Evolutionary conservation across 2,113 vertebrate species (phyloP).

Genomic region (Ia io): DNA sequence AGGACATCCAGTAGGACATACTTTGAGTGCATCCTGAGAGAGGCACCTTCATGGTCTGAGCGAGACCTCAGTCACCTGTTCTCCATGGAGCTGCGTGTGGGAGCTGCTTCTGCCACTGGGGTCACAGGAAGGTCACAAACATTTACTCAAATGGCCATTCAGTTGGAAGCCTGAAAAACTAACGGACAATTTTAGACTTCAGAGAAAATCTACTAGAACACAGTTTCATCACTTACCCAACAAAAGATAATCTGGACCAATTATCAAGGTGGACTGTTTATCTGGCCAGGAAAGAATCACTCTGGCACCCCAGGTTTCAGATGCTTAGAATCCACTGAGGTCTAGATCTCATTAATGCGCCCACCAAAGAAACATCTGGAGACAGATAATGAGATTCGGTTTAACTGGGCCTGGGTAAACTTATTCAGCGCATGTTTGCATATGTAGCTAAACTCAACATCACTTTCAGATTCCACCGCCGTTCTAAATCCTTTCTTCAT

Average conservation of each 20-base stretch:
- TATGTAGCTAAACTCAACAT: rapidly evolving
- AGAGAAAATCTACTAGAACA: neutral
- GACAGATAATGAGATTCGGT: rapidly evolving
- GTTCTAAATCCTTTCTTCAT: neutral
- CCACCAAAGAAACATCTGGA: rapidly evolving
- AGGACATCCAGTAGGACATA: rapidly evolving
- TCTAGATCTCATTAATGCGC: rapidly evolving
- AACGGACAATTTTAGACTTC: rapidly evolving
- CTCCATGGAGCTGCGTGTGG: rapidly evolving
- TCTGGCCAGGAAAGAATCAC: rapidly evolving
- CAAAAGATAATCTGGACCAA: rapidly evolving
- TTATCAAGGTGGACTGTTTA: rapidly evolving
- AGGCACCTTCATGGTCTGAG: neutral
- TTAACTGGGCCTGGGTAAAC: rapidly evolving
- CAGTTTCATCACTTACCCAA: neutral
- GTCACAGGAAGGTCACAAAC: neutral
- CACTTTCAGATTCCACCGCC: rapidly evolving
- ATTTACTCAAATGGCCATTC: rapidly evolving
- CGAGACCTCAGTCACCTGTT: rapidly evolving
- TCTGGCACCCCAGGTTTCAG: neutral
- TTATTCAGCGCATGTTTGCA: rapidly evolving
- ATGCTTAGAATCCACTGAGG: rapidly evolving
- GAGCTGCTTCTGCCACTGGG: rapidly evolving
- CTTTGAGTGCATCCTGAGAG: neutral
- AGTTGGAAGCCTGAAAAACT: neutral